Percentiles rank a stretch among this genome's conserved stretches.
Conservation (phyloP, 2,113 vertebrate species). For the Caranx melampygus region DNA sequence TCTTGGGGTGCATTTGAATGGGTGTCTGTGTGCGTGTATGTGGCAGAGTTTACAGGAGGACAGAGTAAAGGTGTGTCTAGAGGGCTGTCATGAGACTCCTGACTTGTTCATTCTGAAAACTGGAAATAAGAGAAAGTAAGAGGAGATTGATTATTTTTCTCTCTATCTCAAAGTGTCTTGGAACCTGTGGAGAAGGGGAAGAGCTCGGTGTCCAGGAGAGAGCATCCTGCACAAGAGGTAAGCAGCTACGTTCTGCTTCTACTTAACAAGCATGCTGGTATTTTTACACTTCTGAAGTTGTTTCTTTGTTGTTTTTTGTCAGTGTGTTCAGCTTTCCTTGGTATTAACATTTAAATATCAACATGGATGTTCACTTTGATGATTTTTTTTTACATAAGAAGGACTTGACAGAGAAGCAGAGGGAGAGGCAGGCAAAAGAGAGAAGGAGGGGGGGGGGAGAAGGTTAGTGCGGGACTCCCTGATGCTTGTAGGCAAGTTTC, state of each 20-base stretch:
- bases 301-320: slow-evolving; percentile 21
- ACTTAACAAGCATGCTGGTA: neutral
- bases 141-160: slow-evolving; percentile 74
- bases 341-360: neutral
- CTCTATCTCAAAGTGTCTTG: slow-evolving; percentile 82
- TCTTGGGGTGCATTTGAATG: slow-evolving; percentile 69
- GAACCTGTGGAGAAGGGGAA: slow-evolving; percentile 59
- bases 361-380: neutral
- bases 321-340: neutral
- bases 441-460: slow-evolving; percentile 35
- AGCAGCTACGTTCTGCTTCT: slow-evolving; percentile 40
- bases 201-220: slow-evolving; percentile 57
- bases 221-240: slow-evolving; percentile 70
- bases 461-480: slow-evolving; percentile 81
- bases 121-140: slow-evolving; percentile 78
- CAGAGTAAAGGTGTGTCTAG: slow-evolving; percentile 73
- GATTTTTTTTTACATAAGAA: slow-evolving; percentile 16
- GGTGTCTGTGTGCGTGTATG: slow-evolving; percentile 58
- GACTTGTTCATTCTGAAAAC: slow-evolving; percentile 72
- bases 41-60: slow-evolving; percentile 70
- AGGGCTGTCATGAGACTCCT: slow-evolving; percentile 57
- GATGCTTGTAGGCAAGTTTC: slow-evolving; percentile 82
- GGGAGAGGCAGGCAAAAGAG: slow-evolving; percentile 30
- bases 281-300: slow-evolving; percentile 62
- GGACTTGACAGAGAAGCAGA: slow-evolving; percentile 45